These are phyloP conservation scores for Pseudomyrmex flavicornis DNA, from an alignment of 1,140 invertebrate species.

Conservation along the genomic window DNA sequence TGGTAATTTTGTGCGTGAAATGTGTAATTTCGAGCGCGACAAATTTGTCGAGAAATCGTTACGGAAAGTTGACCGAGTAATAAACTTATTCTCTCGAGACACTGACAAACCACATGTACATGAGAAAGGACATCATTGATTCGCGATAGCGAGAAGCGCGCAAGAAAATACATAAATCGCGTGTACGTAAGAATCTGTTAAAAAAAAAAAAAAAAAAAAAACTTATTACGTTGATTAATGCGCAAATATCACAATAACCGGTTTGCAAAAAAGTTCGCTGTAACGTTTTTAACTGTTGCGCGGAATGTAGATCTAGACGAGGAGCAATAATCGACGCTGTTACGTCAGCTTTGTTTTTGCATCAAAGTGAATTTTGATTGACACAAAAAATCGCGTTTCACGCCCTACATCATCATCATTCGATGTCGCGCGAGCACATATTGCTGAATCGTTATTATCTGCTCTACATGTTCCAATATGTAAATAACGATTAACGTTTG, in stretches of 20 bases:
- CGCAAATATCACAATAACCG: not conserved
- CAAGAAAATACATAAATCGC: too few species aligned
- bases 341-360: slow-evolving; percentile 9
- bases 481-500: too few species aligned
- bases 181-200: too few species aligned
- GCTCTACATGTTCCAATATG: not conserved
- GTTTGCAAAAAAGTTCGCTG: not conserved
- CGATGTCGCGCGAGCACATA: not conserved
- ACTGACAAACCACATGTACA: too few species aligned
- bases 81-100: too few species aligned
- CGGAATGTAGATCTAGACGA: not conserved
- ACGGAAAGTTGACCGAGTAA: too few species aligned
- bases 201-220: too few species aligned
- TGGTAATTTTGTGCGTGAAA: too few species aligned
- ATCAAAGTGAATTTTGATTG: not conserved
- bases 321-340: not conserved
- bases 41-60: too few species aligned
- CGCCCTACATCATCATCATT: not conserved
- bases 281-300: not conserved
- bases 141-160: too few species aligned
- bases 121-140: too few species aligned
- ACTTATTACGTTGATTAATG: not conserved
- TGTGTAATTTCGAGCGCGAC: too few species aligned
- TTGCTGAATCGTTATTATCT: not conserved
- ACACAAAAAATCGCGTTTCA: not conserved